Conservation (phyloP, 2,888 invertebrate genomes). For the Himalopsyche tibetana region DNA sequence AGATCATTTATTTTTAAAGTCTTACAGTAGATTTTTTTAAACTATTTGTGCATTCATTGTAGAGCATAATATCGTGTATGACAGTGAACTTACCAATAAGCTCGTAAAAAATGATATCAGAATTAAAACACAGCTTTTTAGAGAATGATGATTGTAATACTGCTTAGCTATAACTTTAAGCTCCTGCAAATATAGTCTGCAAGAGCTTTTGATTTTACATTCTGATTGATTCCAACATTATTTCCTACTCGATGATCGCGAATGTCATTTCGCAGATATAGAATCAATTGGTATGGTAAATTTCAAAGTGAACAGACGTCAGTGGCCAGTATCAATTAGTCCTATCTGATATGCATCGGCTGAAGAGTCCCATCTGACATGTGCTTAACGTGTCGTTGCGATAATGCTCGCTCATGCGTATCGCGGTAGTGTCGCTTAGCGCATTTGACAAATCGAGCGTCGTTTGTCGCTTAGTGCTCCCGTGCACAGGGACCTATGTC, state of each 20-base stretch:
- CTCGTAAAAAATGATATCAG: too few species aligned
- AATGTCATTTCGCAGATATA: not conserved
- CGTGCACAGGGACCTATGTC: not conserved
- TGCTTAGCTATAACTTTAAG: too few species aligned
- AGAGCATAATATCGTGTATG: too few species aligned
- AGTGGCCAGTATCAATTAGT: slow-evolving; percentile 26
- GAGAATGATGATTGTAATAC: too few species aligned
- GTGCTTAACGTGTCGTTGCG: slow-evolving; percentile 30
- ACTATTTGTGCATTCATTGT: too few species aligned
- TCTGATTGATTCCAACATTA: too few species aligned
- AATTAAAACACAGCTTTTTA: too few species aligned
- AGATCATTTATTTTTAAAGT: too few species aligned
- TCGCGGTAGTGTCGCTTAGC: slow-evolving; percentile 34
- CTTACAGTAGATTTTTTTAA: too few species aligned
- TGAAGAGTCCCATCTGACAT: not conserved
- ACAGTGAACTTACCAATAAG: too few species aligned
- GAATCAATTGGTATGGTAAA: slow-evolving; percentile 12
- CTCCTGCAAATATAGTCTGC: too few species aligned
- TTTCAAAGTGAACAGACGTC: slow-evolving; percentile 3
- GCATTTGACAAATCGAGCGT: slow-evolving; percentile 26
- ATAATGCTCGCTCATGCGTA: slow-evolving; percentile 34
- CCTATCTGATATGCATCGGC: slow-evolving; percentile 29
- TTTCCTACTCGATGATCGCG: not conserved
- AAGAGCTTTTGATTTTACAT: too few species aligned
- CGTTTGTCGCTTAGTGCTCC: slow-evolving; percentile 20